phyloP scores from a whole-genome alignment of 2,797 vertebrate species.

The Eulemur mongoz region DNA sequence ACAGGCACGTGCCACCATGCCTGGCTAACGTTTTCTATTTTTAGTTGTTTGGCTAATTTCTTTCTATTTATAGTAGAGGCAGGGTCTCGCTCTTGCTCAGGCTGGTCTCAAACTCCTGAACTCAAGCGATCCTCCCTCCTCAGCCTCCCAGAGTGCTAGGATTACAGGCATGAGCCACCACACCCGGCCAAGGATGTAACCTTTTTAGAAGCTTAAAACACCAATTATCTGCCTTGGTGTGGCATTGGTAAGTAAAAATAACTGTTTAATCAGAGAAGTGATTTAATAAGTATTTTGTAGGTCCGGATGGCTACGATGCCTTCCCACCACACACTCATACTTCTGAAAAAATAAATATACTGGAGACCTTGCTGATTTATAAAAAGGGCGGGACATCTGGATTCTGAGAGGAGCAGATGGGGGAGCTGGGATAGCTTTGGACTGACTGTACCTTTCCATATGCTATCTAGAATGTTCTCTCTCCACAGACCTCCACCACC shows the following conservation, averaged over 20 bases:
- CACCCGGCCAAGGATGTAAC: background rate
- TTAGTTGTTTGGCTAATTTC: no score
- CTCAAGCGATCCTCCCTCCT: no score
- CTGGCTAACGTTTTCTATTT: no score
- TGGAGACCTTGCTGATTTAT: background rate
- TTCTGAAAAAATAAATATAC: constrained; percentile 21
- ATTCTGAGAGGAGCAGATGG: background rate
- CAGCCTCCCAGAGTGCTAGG: no score
- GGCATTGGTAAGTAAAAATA: constrained; percentile 51
- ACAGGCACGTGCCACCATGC: no score
- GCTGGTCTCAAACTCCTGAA: no score
- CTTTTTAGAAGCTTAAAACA: constrained; percentile 42
- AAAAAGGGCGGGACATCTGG: background rate
- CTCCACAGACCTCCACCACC: background rate
- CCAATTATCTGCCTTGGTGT: constrained; percentile 19
- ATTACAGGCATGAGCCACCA: no score
- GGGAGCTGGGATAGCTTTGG: background rate
- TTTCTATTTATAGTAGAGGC: no score
- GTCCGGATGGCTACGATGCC: background rate
- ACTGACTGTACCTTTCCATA: background rate
- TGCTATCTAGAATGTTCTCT: constrained; percentile 1
- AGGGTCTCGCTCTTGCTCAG: no score
- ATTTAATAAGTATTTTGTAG: constrained; percentile 61
- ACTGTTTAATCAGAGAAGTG: constrained; percentile 42
- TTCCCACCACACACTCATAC: background rate